phyloP scores from a whole-genome alignment of 2,113 vertebrate species.

The Malurus cyaneus region DNA sequence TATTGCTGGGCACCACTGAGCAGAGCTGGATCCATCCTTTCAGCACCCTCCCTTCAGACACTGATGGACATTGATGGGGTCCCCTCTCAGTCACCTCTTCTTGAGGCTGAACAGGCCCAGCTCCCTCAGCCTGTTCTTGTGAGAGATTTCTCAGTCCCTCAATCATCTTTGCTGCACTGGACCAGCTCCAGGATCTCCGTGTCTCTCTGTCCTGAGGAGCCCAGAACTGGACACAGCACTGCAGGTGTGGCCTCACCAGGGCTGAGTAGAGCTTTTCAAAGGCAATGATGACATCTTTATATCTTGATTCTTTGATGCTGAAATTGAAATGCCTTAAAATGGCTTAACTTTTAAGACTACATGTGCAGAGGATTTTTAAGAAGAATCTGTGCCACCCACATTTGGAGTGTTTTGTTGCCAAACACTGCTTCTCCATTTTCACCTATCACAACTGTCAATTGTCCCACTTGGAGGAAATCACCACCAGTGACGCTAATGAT shows the following conservation, averaged over 20 bases:
- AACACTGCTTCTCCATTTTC: not conserved
- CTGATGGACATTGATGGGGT: too few species aligned
- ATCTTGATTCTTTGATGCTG: not conserved
- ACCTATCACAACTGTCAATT: not conserved
- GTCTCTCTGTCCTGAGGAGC: not conserved
- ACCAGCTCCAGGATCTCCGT: accelerated
- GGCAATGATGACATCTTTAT: accelerated
- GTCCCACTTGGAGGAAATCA: not conserved
- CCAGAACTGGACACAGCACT: not conserved
- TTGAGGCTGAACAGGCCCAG: not conserved
- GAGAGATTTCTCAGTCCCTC: not conserved
- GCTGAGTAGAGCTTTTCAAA: not conserved
- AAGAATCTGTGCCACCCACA: not conserved
- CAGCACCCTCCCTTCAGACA: not conserved
- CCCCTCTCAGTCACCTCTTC: not conserved
- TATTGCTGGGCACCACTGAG: not conserved
- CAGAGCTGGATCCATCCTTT: not conserved
- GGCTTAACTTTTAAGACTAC: not conserved
- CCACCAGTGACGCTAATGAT: not conserved
- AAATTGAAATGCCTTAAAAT: not conserved
- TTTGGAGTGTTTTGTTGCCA: not conserved
- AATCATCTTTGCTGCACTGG: too few species aligned
- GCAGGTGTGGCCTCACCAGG: not conserved
- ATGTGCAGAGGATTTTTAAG: not conserved
- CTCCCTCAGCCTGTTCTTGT: not conserved